Evolutionary conservation across 2,888 invertebrate genomes (phyloP), one percentile per base, ranked within the genome.

Genomic region (Aporophyla nigra): DNA sequence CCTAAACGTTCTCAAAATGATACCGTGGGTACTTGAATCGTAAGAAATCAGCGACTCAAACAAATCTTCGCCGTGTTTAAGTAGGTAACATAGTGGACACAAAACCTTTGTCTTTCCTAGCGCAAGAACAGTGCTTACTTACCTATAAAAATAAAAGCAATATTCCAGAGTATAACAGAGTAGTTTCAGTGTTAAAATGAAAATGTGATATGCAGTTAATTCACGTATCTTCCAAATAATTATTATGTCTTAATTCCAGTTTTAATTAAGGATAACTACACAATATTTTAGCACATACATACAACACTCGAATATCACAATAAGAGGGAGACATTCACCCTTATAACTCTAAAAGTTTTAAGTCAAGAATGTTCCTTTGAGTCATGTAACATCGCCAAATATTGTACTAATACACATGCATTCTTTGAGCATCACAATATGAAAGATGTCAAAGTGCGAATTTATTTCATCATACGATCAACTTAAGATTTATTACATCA

Each of bases 291-390:
- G 78, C 76, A 80, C 74, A 76, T 74, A 85, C 77, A 85, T 77
- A 76, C 81, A 80, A 82, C 82, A 87, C 70, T 78, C 65, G 74
- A 71, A 81, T 88, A 88, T 87, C 88, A 87, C 88, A 87, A 77
- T 73, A 71, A 61, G 58, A 78, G 77, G 74, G 74, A 70, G 63
- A 70, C 66, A 75, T 73, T 62, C 58, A 63, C 59, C 74, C 56
- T 61, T 69, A 66, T 24, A 71, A 72, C 54, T 73, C 56, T 56
- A 49, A 84, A 63, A 33, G 9, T 51, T 56, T 77, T 43, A 66
- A 74, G 63, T 65, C 54, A 54, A 82, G 54, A 70, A 67, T 76
- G 77, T 69, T 65, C 21, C 21, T 53, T 27, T 58, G 43, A 63
- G 53, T 58, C 49, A 66, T 75, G 53, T 58, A 59, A 61, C 43